Base-by-base conservation (phyloP, 2,797 vertebrate genomes). In the Chromis chromis region DNA sequence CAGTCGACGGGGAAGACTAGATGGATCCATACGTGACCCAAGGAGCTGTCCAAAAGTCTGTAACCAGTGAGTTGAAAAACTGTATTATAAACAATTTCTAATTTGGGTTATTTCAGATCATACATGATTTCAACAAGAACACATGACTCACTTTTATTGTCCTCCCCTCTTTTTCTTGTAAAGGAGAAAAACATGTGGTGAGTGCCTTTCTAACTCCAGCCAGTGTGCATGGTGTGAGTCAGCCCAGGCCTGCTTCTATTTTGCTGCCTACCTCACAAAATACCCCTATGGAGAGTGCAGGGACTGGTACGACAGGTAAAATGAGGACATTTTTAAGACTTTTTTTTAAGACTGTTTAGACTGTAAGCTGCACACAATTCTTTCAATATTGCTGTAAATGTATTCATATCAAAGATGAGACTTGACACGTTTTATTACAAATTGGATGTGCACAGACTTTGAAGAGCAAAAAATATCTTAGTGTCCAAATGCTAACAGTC, bases 171-270 rank as follows among this genome's bases (percentile, higher is more conserved):
- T 14, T 69, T 70, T 85, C 4, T 71, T 24, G 24, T 8, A 61
- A 82, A 98, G 97, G 91, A 96, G 96, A 22, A 93, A 81, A 83
- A 95, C 96, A 0, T 98, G 97, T 63, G 90, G 91, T 0, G 96
- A 97, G 70, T 98, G 97, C 83, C 93, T 98, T 57, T 96, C 96
- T 60, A 98, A 98, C 93, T 97, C 96, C 36, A 98, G 97, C 91
- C 97, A 98, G 91, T 98, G 97, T 25, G 97, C 97, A 6, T 98
- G 97, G 97, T 98, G 97, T 84, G 96, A 97, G 88, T 98, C 97
- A 3, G 96, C 96, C 7, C 95, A 93, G 78, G 94, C 95, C 84
- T 98, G 97, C 89, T 98, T 98, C 91, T 95, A 96, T 85, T 98
- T 98, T 24, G 96, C 97, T 0, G 95, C 97, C 52, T 98, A 98